Evolutionary conservation across 2,797 vertebrate genomes (phyloP), one percentile per base, ranked within the genome.

Genomic region (Bradypodion ventrale): DNA sequence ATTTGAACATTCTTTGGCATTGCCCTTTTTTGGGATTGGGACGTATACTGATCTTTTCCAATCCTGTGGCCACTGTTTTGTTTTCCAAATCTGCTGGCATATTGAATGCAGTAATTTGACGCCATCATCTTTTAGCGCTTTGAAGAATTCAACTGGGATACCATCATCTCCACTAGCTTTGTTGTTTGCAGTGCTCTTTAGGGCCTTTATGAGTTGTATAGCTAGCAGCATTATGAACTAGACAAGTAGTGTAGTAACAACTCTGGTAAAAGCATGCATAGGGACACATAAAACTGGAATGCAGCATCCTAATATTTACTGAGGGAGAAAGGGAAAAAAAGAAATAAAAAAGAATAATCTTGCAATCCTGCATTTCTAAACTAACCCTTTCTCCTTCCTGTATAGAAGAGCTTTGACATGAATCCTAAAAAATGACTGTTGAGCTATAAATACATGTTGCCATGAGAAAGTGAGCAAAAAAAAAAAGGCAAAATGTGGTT

Each of bases 391-490:
- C 1, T 87, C 29, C 6, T 83, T 90, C 78, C 5, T 23, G 29
- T 59, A 49, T 85, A 90, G 89, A 89, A 88, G 52, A 82, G 63
- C 46, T 83, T 79, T 92, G 90, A 90, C 78, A 85, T 0, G 4
- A 81, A 90, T 90, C 49, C 77, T 73, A 89, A 82, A n/a, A 87
- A 77, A 89, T 78, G 35, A 93, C 86, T 75, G 42, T 86, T 69
- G 80, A 90, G 37, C n/a, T 92, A 3, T 82, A 88, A 90, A 12
- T 85, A 82, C 5, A 75, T 78, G 82, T 82, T 90, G 85, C 91
- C 52, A 87, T 75, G 66, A 83, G 78, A 85, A 85, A 75, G 42
- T 46, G 82, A 91, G 77, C 32, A 15, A 92, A 92, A 83, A 1
- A 19, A 23, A 42, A 91, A 83, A 86, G 25, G 40, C 44, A 87